phyloP scores from a whole-genome alignment of 2,797 vertebrate species.

The Antrozous pallidus region DNA sequence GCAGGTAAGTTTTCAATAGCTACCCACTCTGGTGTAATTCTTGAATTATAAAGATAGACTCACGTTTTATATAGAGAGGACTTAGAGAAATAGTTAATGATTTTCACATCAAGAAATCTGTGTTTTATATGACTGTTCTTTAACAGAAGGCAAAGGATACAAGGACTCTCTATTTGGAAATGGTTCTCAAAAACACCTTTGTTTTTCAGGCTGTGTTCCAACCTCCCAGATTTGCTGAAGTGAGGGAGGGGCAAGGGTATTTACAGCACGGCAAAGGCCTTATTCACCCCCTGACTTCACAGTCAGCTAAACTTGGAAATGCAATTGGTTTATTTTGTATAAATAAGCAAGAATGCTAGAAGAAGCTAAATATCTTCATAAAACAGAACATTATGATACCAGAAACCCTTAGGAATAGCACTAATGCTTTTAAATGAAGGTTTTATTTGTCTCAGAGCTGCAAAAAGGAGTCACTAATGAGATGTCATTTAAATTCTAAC shows the following conservation, averaged over 20 bases:
- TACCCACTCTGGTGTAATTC: not conserved
- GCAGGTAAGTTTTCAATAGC: conserved; percentile 28
- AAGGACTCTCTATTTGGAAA: not conserved
- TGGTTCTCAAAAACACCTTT: not conserved
- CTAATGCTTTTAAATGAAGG: conserved; percentile 86
- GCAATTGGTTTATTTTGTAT: conserved; percentile 79
- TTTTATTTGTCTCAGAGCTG: conserved; percentile 85
- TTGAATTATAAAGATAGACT: conserved; percentile 24
- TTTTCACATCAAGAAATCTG: conserved; percentile 7
- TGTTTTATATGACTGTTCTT: not conserved
- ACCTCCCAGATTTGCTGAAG: not conserved
- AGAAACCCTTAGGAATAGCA: conserved; percentile 83
- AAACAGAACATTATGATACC: conserved; percentile 85
- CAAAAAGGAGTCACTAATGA: conserved; percentile 86
- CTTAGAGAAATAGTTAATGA: conserved; percentile 31
- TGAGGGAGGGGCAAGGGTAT: not conserved
- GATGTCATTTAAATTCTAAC: conserved; percentile 88
- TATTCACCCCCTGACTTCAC: conserved; percentile 70
- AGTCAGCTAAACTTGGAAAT: conserved; percentile 73
- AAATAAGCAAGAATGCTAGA: conserved; percentile 80
- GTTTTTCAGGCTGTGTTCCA: not conserved
- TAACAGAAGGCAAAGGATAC: not conserved
- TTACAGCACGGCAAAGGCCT: conserved; percentile 27
- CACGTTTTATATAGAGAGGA: conserved; percentile 25
- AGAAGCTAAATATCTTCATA: conserved; percentile 83